These are phyloP conservation scores for Squalus acanthias DNA, from an alignment of 2,797 vertebrate species.

Conservation along the genomic window DNA sequence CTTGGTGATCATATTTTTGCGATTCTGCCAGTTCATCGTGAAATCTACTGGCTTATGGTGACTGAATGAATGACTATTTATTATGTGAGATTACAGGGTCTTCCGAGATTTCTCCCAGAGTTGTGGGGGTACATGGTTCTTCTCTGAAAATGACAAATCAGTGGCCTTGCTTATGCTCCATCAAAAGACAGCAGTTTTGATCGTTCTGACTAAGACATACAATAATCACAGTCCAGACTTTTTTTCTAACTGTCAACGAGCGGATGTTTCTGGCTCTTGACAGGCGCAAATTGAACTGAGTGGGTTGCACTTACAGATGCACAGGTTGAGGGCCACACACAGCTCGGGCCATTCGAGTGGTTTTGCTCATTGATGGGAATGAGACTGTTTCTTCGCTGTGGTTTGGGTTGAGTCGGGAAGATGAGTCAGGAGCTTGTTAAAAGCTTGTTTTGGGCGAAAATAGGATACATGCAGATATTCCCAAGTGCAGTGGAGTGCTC, in stretches of 20 bases:
- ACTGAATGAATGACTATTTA: not conserved
- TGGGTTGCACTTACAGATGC: too few species aligned
- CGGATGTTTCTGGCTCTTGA: not conserved
- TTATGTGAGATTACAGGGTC: not conserved
- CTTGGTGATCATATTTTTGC: not conserved
- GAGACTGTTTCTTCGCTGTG: not conserved
- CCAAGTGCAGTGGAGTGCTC: not conserved
- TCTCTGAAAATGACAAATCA: not conserved
- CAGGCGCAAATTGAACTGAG: too few species aligned
- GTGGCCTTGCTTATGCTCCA: not conserved
- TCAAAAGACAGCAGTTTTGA: not conserved
- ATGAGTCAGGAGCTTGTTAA: not conserved
- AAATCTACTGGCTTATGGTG: not conserved
- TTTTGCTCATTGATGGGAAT: not conserved
- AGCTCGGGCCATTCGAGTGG: not conserved
- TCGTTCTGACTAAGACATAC: not conserved
- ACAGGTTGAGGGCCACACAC: not conserved
- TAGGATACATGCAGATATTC: not conserved
- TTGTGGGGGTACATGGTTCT: not conserved
- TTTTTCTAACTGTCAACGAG: not conserved
- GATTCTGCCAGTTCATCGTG: not conserved
- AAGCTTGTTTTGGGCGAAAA: not conserved
- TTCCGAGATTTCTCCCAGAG: not conserved
- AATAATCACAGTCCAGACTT: not conserved
- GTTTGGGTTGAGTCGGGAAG: not conserved